Percentiles rank a stretch among this genome's conserved stretches.
Conservation (phyloP, 1,140 invertebrate species). For the Bombus waltoni region DNA sequence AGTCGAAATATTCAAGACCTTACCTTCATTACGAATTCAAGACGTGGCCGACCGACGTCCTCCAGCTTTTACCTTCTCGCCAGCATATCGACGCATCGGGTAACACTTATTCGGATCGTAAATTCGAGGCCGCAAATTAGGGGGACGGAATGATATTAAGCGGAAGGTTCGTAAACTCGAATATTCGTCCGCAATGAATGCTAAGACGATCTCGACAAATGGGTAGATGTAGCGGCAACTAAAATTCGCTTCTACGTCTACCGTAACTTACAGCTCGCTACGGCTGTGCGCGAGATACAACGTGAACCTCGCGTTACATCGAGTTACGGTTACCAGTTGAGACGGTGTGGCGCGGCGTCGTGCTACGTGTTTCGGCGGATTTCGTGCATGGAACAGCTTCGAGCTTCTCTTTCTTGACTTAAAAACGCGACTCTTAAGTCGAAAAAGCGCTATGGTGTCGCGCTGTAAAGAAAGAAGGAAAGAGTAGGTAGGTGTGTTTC, state of each 20-base stretch:
- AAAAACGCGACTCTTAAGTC: too few relatives aligned
- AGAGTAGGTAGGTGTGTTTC: too few relatives aligned
- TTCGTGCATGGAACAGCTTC: not conserved
- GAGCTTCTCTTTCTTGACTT: not conserved
- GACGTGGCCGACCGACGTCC: too few relatives aligned
- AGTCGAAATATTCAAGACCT: too few relatives aligned
- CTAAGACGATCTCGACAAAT: conserved; percentile 44
- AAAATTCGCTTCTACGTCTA: conserved; percentile 47
- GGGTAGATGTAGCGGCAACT: conserved; percentile 16
- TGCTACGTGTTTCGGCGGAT: conserved; percentile 5
- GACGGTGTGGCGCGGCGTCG: not conserved
- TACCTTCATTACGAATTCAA: too few relatives aligned
- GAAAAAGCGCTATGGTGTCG: too few relatives aligned
- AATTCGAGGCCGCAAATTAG: conserved; percentile 39
- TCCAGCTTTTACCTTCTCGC: too few relatives aligned
- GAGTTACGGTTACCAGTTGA: conserved; percentile 58
- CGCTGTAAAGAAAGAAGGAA: too few relatives aligned
- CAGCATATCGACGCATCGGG: not conserved
- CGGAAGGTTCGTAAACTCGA: conserved; percentile 42
- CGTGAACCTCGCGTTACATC: conserved; percentile 37
- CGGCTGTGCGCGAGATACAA: not conserved
- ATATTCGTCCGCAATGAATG: conserved; percentile 39
- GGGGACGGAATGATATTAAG: conserved; percentile 19
- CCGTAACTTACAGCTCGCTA: conserved; percentile 36
- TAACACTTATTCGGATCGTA: not conserved